phyloP scores from a whole-genome alignment of 53 echinoderm and acorn worm species.

The Paelopatides confundens region DNA sequence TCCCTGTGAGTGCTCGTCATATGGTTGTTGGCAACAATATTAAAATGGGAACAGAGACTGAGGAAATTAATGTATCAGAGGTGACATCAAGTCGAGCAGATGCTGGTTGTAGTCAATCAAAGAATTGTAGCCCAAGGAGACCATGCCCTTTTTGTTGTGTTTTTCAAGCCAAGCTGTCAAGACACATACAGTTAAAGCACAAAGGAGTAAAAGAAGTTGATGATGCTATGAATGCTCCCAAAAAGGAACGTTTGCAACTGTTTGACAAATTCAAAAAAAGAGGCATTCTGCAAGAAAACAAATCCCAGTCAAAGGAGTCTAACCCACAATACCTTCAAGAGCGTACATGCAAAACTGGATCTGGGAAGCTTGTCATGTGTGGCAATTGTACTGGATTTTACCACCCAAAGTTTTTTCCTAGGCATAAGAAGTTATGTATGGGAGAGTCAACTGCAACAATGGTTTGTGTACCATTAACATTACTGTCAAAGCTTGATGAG shows the following conservation, averaged over 20 bases:
- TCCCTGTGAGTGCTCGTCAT: too few relatives aligned
- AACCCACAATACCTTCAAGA: constrained; percentile 55
- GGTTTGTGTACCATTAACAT: not conserved
- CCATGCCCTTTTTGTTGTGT: constrained; percentile 30
- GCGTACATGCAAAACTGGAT: not conserved
- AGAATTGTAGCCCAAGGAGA: not conserved
- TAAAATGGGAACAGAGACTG: too few relatives aligned
- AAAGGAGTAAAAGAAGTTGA: constrained; percentile 5
- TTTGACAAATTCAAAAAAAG: constrained; percentile 45
- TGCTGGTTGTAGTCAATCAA: too few relatives aligned
- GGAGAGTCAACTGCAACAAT: not conserved
- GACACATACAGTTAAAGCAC: constrained; percentile 20
- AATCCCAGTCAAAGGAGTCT: constrained; percentile 18
- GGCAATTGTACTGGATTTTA: constrained; percentile 46
- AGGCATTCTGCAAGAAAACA: constrained; percentile 53
- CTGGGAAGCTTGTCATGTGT: constrained; percentile 39
- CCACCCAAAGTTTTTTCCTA: not conserved
- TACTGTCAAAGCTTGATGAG: constrained; percentile 8
- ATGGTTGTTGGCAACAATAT: too few relatives aligned
- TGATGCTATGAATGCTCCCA: constrained; percentile 40
- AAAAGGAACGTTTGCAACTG: constrained; percentile 21
- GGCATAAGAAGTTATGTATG: constrained; percentile 30
- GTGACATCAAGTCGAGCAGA: not conserved
- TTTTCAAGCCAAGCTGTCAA: constrained; percentile 25
- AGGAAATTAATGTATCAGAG: not conserved